Conservation (phyloP, 2,888 invertebrate genomes). For the Clostera curtula region DNA sequence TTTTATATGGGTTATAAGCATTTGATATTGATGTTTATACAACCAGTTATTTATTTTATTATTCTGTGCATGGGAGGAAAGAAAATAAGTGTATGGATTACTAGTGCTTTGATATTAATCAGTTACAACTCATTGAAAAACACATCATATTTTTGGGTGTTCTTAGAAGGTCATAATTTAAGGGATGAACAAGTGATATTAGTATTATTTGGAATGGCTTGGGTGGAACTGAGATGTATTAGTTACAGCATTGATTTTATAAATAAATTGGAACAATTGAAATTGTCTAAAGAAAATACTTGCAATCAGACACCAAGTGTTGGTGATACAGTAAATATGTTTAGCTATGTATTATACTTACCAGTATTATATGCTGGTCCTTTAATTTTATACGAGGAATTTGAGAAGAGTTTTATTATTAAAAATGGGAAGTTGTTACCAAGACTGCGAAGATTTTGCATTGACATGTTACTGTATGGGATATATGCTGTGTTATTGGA, state of each 20-base stretch:
- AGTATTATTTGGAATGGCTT: conserved; percentile 75
- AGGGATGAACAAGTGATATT: conserved; percentile 72
- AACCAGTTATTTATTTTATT: conserved; percentile 70
- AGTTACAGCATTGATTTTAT: conserved; percentile 81
- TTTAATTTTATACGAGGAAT: conserved; percentile 85
- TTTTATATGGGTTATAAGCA: conserved; percentile 65
- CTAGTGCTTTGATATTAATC: conserved; percentile 62
- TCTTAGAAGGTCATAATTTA: conserved; percentile 53
- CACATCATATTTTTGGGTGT: conserved; percentile 58
- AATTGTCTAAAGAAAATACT: conserved; percentile 11
- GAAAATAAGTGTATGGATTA: conserved; percentile 71
- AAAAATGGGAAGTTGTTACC: conserved; percentile 27
- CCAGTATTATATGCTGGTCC: conserved; percentile 91
- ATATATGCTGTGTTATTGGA: conserved; percentile 84
- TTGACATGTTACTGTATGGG: conserved; percentile 71
- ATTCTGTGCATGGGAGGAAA: conserved; percentile 60
- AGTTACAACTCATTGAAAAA: conserved; percentile 68
- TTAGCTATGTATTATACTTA: conserved; percentile 87
- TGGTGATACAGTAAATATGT: conserved; percentile 58
- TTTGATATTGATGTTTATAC: conserved; percentile 61
- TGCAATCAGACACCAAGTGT: conserved; percentile 8
- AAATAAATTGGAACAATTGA: conserved; percentile 30
- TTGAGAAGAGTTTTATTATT: conserved; percentile 59
- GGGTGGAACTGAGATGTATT: conserved; percentile 84
- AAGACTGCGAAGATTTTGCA: conserved; percentile 54